Evolutionary conservation across 2,113 vertebrate genomes (phyloP), one percentile per base, ranked within the genome.

Genomic region (Andinoacara biseriatus): DNA sequence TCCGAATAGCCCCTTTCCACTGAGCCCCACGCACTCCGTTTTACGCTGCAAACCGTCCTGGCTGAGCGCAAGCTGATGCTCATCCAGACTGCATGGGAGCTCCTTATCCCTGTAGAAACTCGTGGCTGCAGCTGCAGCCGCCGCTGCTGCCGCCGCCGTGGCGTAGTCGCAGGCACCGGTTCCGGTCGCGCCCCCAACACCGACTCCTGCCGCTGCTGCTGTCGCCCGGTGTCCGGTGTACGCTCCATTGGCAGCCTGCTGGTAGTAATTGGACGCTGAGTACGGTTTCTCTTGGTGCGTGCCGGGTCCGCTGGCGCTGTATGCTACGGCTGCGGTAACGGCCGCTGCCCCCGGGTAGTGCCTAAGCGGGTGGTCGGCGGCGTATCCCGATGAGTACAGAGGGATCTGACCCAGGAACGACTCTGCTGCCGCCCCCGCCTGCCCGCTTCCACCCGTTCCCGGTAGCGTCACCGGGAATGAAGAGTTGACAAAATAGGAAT

Each of bases 401-500:
- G 98, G 98, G 86, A 99, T 96, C 95, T 99, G 98, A 93, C 97
- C 98, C 95, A 99, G 93, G 93, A 99, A 99, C 63, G 98, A 97
- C 92, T 99, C 97, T 35, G 91, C 82, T 29, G 74, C 74, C 11
- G 69, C 97, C 29, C 89, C 85, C 92, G 98, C 96, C 94, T 98
- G 98, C 90, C 97, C 97, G 89, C 96, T 96, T 89, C 97, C 97
- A 87, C 96, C 96, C 91, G 97, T 94, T 94, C 96, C 96, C 94
- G 97, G 96, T 95, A 99, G 95, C 96, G 97, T 97, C 94, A 99
- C 97, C 94, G 98, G 97, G 95, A 99, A 99, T 95, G 97, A 97
- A 94, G 98, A 98, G 96, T 98, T 99, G 95, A 99, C 97, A 96
- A 99, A 99, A 97, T 99, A 99, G 93, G 98, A 99, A 97, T 97